A percentile compares a stretch with the other conserved stretches of the same genome.
Conservation (phyloP, 1,140 invertebrate species). For the Drosophila kohkoa region DNA sequence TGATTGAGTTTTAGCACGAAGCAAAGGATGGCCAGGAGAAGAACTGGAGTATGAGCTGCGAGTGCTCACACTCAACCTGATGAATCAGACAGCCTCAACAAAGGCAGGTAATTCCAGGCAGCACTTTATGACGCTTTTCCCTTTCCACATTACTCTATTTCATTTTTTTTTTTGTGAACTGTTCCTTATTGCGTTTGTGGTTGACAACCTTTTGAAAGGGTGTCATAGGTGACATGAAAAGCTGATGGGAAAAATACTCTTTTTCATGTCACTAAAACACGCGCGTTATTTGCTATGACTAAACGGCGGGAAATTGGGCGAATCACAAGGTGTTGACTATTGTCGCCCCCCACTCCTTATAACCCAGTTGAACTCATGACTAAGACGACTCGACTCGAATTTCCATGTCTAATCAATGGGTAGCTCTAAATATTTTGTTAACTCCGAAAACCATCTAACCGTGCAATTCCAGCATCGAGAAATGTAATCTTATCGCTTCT, state of each 20-base stretch:
- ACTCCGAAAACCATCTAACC: slow-evolving; percentile 26
- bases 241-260: slow-evolving; percentile 5
- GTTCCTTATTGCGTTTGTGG: slow-evolving; percentile 8
- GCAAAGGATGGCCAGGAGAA: slow-evolving; percentile 21
- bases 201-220: slow-evolving; percentile 25
- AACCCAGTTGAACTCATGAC: background rate
- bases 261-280: slow-evolving; percentile 18
- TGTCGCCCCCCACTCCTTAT: background rate
- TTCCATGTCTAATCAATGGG: slow-evolving; percentile 2
- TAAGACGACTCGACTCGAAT: slow-evolving; percentile 1
- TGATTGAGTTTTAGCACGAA: slow-evolving; percentile 77
- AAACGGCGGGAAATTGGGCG: background rate
- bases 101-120: slow-evolving; percentile 58
- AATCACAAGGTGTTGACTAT: slow-evolving; percentile 1
- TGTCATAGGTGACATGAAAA: slow-evolving; percentile 12
- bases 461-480: slow-evolving; percentile 16
- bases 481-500: slow-evolving; percentile 34
- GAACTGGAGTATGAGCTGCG: background rate
- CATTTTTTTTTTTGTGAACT: slow-evolving; percentile 4
- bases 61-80: slow-evolving; percentile 32
- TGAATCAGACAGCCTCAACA: slow-evolving; percentile 62
- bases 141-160: too few relatives aligned
- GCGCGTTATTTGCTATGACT: slow-evolving; percentile 1
- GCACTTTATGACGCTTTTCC: slow-evolving; percentile 11
- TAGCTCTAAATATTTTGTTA: slow-evolving; percentile 26